These are phyloP conservation scores for Rhinogobio ventralis DNA, from an alignment of 2,797 vertebrate genomes.

Conservation along the genomic window DNA sequence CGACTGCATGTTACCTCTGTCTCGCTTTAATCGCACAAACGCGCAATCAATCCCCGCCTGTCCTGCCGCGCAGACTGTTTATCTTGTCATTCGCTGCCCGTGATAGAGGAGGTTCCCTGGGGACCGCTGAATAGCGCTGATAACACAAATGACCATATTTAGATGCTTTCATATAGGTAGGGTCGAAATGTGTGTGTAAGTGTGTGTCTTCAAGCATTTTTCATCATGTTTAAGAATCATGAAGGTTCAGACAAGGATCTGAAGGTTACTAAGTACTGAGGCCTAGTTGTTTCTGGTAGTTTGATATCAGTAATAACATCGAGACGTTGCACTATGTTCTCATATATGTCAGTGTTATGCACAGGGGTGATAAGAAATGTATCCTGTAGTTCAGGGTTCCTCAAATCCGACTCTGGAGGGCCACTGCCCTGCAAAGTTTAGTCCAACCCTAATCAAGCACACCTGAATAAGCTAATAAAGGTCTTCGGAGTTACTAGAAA, in stretches of 20 bases:
- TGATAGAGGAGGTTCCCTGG: constrained; percentile 41
- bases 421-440: no score
- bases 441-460: neutral
- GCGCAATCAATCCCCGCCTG: constrained; percentile 47
- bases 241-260: neutral
- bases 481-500: neutral
- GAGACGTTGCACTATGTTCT: neutral
- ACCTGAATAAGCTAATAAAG: neutral
- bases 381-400: neutral
- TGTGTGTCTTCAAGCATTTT: constrained; percentile 20
- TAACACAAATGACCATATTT: constrained; percentile 51
- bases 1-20: constrained; percentile 41
- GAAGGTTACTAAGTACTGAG: constrained; percentile 5
- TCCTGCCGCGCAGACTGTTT: constrained; percentile 47
- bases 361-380: neutral
- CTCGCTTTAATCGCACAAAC: constrained; percentile 50
- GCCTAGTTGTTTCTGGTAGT: neutral
- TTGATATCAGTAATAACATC: neutral
- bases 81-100: constrained; percentile 30
- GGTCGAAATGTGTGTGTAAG: constrained; percentile 16
- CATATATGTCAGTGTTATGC: neutral
- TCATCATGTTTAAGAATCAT: constrained; percentile 37
- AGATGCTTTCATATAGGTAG: constrained; percentile 36
- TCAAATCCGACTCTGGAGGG: neutral
- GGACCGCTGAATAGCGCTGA: constrained; percentile 43